Evolutionary conservation across 2,888 invertebrate genomes (phyloP), one percentile per base, ranked within the genome.

Genomic region (Phaonia tiefii): DNA sequence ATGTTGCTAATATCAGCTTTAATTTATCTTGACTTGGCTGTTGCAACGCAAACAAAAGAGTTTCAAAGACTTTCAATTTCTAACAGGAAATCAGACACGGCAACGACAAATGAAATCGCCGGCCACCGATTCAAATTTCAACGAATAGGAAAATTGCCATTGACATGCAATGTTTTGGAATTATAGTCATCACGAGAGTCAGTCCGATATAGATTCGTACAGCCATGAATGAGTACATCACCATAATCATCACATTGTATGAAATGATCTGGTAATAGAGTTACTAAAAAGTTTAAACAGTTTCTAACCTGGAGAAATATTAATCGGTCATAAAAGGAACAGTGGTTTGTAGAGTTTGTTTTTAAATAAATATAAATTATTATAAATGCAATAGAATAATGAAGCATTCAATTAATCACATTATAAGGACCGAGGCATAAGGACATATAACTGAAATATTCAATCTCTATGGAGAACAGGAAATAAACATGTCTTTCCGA

Each of bases 31-130:
- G 31, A n/a, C 8, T 31, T 31, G 31, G 3, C 31, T 15, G 15
- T 4, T 15, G 17, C 13, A 46, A 22, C 51, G 10, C 51, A 51
- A 51, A 51, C 51, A 51, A 51, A 51, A 5, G 0, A 22, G 3
- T 25, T 54, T 11, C 13, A 17, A 37, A 56, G 70, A 80, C 76
- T 77, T 80, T 80, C 81, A 81, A 81, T 81, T 81, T 81, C 75
- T 75, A 81, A 81, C 79, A 81, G 81, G 75, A 81, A 81, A 81
- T 71, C 60, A 75, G 26, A 75, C 65, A 54, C 26, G 15, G n/a
- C 39, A 56, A 31, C 10, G 11, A 54, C 11, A 17, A 63, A 63
- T 17, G 63, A 58, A 58, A 25, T n/a, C 44, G 17, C 44, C 49
- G 54, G 37, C 42, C 49, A 66, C 49, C 70, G 69, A 20, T 20